These are phyloP conservation scores for Myodes glareolus DNA, from an alignment of 2,113 vertebrate genomes.

Conservation along the genomic window DNA sequence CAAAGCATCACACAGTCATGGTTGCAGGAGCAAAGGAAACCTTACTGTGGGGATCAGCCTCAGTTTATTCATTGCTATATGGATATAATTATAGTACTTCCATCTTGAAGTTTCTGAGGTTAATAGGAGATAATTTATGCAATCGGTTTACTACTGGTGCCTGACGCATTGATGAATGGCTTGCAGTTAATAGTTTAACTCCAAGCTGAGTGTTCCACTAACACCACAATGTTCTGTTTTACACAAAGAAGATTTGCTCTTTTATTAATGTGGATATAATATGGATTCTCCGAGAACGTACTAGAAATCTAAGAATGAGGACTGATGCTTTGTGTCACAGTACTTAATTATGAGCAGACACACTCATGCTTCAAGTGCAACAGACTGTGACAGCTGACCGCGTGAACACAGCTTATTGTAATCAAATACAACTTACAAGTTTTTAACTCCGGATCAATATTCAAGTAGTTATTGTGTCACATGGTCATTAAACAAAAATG, in stretches of 20 bases:
- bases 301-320: not conserved
- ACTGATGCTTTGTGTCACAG: not conserved
- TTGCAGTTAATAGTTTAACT: conserved; percentile 69
- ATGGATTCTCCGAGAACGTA: conserved; percentile 42
- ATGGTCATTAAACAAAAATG: not conserved
- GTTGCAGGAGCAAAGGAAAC: not conserved
- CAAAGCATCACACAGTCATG: not conserved
- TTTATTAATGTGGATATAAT: conserved; percentile 58
- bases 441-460: conserved; percentile 31
- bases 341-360: conserved; percentile 54
- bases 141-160: conserved; percentile 49
- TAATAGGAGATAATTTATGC: conserved; percentile 70
- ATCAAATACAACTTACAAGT: conserved; percentile 41
- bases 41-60: not conserved
- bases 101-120: conserved; percentile 42
- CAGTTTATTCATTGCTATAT: conserved; percentile 44
- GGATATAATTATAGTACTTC: not conserved
- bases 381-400: conserved; percentile 44
- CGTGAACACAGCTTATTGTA: conserved; percentile 16
- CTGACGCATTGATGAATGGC: conserved; percentile 60
- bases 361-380: conserved; percentile 51
- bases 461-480: not conserved
- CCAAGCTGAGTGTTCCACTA: not conserved
- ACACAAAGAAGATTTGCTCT: conserved; percentile 23
- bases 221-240: not conserved